Percentiles rank a stretch among this genome's conserved stretches.
phyloP scores from a whole-genome alignment of 2,113 vertebrate species.

The Ursus arctos region DNA sequence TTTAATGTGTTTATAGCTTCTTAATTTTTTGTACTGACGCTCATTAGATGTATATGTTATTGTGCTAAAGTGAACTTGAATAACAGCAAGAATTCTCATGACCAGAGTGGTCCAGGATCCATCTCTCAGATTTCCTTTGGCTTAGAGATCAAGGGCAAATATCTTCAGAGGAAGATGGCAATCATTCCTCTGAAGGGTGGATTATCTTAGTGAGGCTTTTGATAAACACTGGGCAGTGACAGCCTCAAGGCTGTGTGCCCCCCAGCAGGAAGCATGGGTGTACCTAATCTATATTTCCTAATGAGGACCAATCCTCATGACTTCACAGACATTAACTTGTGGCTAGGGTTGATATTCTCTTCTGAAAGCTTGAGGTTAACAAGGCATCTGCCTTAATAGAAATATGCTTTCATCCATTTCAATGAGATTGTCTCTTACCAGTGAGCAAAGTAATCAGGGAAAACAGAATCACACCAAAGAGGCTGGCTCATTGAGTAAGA shows the following conservation, averaged over 20 bases:
- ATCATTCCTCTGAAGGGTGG: not conserved
- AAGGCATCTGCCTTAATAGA: not conserved
- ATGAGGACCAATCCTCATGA: accelerated
- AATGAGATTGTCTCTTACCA: not conserved
- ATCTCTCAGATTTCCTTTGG: not conserved
- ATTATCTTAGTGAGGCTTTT: not conserved
- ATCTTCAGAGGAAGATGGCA: not conserved
- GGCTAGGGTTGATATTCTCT: not conserved
- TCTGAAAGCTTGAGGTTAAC: not conserved
- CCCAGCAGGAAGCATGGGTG: not conserved
- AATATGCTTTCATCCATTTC: not conserved
- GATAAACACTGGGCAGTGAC: too few species aligned
- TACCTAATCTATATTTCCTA: not conserved
- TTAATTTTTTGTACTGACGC: not conserved
- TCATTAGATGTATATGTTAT: not conserved
- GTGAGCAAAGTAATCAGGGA: not conserved
- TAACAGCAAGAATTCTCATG: not conserved
- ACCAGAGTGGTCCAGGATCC: not conserved
- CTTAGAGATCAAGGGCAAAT: not conserved
- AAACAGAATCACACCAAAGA: not conserved
- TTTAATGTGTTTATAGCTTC: not conserved
- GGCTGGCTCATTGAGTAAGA: not conserved
- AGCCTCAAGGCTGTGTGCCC: not conserved
- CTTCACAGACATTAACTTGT: not conserved
- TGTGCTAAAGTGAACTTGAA: not conserved